These are phyloP conservation scores for Spialia ferax DNA, from an alignment of 2,888 invertebrate genomes.

Conservation along the genomic window DNA sequence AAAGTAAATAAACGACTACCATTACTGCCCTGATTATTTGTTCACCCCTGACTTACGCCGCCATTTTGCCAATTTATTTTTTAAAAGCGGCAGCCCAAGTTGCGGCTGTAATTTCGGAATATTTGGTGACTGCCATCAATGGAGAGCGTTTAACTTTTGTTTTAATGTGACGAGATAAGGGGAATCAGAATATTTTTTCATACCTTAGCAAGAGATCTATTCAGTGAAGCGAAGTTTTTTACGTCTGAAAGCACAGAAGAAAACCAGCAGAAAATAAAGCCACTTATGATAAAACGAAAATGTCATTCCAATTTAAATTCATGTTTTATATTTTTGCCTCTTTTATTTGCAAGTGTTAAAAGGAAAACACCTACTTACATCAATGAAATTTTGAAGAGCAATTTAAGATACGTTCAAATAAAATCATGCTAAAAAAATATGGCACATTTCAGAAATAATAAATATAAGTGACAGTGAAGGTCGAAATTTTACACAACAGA, in stretches of 20 bases:
- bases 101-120: slow-evolving; percentile 49
- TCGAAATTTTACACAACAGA: neutral
- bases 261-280: no score
- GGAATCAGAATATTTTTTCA: neutral
- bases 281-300: no score
- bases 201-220: no score
- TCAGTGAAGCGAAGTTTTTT: no score
- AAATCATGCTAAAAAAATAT: no score
- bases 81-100: slow-evolving; percentile 52
- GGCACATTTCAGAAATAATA: neutral
- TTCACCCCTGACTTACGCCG: slow-evolving; percentile 67
- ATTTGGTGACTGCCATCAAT: slow-evolving; percentile 18
- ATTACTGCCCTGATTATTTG: slow-evolving; percentile 84
- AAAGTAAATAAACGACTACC: slow-evolving; percentile 84
- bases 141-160: neutral
- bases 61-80: slow-evolving; percentile 74
- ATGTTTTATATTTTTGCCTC: no score
- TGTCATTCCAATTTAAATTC: no score
- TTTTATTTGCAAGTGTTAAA: no score
- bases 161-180: neutral
- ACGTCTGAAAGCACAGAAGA: no score
- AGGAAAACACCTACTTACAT: no score
- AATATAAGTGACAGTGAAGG: neutral
- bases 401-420: neutral
- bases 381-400: no score